Evolutionary conservation across 2,113 vertebrate genomes (phyloP).

Genomic region (Cephalopterus ornatus): DNA sequence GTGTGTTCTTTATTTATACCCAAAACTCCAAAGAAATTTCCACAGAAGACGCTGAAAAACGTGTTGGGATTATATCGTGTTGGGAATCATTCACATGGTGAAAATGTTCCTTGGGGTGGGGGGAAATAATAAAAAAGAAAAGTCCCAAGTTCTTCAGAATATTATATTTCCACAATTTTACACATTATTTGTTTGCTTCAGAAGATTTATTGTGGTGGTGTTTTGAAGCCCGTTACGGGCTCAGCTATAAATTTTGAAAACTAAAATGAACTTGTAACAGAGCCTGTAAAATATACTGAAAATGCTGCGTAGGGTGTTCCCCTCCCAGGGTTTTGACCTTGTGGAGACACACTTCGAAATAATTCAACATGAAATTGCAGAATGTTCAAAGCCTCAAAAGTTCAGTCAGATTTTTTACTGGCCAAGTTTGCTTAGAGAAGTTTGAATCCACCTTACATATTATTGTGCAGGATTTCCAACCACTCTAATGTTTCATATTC

Average conservation of each 20-base stretch:
- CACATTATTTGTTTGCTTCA: neutral
- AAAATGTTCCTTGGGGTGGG: rapidly evolving
- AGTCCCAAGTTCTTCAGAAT: neutral
- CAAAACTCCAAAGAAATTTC: neutral
- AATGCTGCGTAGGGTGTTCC: neutral
- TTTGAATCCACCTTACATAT: neutral
- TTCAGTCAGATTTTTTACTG: neutral
- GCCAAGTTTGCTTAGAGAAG: neutral
- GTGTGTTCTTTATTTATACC: neutral
- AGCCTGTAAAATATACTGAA: neutral
- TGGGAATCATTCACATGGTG: neutral
- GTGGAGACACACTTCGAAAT: neutral
- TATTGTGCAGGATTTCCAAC: neutral
- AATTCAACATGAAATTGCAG: neutral
- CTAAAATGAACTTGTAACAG: neutral
- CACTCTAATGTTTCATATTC: neutral
- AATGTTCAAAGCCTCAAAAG: neutral
- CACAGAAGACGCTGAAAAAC: neutral
- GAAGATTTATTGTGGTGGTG: neutral
- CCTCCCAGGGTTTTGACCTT: neutral
- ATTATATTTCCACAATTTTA: neutral
- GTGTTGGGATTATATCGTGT: rapidly evolving
- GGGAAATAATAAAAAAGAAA: neutral
- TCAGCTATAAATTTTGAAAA: neutral
- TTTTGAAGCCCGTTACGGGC: neutral